These are phyloP conservation scores for Gymnopithys bicolor DNA, from an alignment of 2,797 vertebrate genomes.

Conservation along the genomic window DNA sequence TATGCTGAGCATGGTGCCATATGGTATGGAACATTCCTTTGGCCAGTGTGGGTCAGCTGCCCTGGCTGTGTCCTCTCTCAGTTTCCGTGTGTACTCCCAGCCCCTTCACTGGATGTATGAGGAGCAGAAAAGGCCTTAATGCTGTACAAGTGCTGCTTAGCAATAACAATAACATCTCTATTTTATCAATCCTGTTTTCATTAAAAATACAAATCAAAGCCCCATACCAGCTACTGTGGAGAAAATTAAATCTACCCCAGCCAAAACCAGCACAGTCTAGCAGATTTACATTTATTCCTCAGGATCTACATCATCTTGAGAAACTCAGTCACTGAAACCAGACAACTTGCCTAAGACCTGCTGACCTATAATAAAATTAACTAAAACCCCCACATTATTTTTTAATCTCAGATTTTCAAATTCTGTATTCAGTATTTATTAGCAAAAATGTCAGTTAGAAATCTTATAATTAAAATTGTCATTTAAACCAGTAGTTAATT, in stretches of 20 bases:
- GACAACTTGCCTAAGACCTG: neutral
- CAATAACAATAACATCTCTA: neutral
- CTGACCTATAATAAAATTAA: neutral
- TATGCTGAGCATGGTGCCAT: neutral
- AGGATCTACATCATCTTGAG: neutral
- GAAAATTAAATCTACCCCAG: neutral
- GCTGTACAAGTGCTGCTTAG: neutral
- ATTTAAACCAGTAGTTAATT: neutral
- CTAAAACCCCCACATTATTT: neutral
- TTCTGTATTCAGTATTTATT: neutral
- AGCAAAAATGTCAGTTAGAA: neutral
- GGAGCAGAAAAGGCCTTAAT: neutral
- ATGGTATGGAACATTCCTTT: neutral
- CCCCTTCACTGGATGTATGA: neutral
- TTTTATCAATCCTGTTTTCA: neutral
- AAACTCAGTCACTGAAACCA: neutral
- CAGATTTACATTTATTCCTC: neutral
- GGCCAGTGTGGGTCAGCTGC: neutral
- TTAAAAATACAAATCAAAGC: neutral
- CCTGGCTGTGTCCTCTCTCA: neutral
- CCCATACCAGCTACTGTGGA: neutral
- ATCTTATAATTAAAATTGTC: neutral
- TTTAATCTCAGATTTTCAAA: neutral
- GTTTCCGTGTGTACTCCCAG: neutral
- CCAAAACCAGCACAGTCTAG: neutral